Evolutionary conservation across 1,140 invertebrate genomes (phyloP), one percentile per base, ranked within the genome.

Genomic region (Zaprionus davidi): DNA sequence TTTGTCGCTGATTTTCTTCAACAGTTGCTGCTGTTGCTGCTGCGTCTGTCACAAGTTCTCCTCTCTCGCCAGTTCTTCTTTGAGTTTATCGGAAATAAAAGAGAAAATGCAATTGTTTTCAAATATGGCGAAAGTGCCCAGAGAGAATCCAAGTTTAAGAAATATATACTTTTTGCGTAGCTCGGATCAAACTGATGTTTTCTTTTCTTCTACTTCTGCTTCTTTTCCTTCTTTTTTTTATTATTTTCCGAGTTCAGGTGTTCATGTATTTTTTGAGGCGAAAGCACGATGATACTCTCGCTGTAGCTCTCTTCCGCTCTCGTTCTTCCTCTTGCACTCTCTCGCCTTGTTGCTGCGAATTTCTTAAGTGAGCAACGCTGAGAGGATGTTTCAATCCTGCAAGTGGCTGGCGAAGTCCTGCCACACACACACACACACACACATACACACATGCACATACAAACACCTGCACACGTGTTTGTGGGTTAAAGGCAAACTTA

Each of bases 401-500:
- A 87, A 87, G 83, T 86, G 79, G 64, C 76, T 72, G 71, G 51
- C 65, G 66, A 46, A 63, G 69, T 83, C 84, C 71, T 70, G 65
- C 4, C 26, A 63, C 28, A 24, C 28, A 34, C 22, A 51, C 31
- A 60, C 6, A n/a, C 24, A 36, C 28, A 46, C 26, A 28, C n/a
- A 6, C 26, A 28, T 12, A 6, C 12, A 49, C 34, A 53, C n/a
- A 17, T 49, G n/a, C 28, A 26, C 28, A 31, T 31, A 49, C 31
- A 34, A 17, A 36, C 36, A 34, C 26, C 5, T 59, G 28, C 17
- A 5, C 26, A 57, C 46, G 31, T 63, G 41, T 74, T 71, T 66
- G 69, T 88, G 64, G 80, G 84, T 74, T 83, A 83, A 74, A 88
- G 83, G 66, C 72, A 76, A 74, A 81, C 66, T 82, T 87, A 87